Base-by-base conservation (phyloP, 2,113 vertebrate species). In the Mirza zaza region DNA sequence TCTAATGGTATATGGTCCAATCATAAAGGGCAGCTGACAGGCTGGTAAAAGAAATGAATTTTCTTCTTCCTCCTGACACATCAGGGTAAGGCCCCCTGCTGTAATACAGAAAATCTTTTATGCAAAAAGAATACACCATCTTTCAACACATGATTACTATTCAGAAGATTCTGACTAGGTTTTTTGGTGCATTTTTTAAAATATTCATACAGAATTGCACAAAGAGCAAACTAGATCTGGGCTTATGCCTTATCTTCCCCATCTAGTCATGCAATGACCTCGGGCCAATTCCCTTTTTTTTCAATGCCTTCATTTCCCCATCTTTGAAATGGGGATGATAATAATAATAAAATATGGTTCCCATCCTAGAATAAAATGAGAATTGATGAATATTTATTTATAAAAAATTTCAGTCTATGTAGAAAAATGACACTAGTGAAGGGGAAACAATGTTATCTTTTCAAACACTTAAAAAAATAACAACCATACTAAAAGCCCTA, bases 1-100 rank as follows among this genome's bases (percentile, higher is more conserved):
- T 98, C 98, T 98, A 98, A 98, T 10, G 29, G 98, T 98, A 96
- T 98, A 97, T 3, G n/a, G 98, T 98, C 98, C 98, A 97, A 97
- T 98, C 98, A 98, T 98, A 98, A 98, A 98, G 98, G 98, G 97
- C 98, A 98, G 98, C 98, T 98, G 98, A 98, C 98, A 99, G 97
- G 94, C 97, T 84, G 95, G 95, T 98, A 76, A 98, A 98, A 97
- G 97, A 98, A 98, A 98, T 97, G 97, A 98, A 98, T 99, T 98
- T 98, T 98, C 98, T 98, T 98, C 98, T 98, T 98, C 98, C 97
- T 98, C 94, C 97, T 98, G 98, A 98, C 98, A 98, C 98, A 98
- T 98, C 97, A 98, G 96, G 97, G 97, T 96, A 98, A 98, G 97
- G 96, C 97, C 97, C 98, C 98, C 98, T 98, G 98, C 98, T 98